These are phyloP conservation scores for Poecilia velifera DNA, from an alignment of 2,797 vertebrate species.

Conservation along the genomic window DNA sequence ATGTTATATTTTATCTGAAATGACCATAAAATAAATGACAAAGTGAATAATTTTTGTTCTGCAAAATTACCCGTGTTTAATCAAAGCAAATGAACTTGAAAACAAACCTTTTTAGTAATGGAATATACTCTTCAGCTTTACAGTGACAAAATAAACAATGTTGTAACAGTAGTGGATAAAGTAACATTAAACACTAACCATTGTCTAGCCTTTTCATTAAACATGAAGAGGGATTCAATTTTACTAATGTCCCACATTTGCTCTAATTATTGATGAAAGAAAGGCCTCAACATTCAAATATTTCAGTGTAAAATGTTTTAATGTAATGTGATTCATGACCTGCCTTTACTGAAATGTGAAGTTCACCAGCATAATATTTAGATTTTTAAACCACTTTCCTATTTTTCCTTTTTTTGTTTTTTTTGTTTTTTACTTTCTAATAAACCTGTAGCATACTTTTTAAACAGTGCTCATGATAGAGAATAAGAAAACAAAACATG, in stretches of 20 bases:
- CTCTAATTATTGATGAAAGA: neutral
- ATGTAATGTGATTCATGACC: neutral
- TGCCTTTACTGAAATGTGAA: neutral
- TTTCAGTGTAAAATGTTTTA: neutral
- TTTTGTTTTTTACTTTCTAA: neutral
- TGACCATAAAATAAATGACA: neutral
- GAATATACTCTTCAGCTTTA: neutral
- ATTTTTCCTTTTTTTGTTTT: no score
- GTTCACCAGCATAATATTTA: neutral
- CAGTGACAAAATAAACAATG: neutral
- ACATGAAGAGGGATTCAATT: neutral
- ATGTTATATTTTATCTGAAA: neutral
- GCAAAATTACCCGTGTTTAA: neutral
- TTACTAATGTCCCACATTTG: neutral
- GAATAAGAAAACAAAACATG: neutral
- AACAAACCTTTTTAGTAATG: neutral
- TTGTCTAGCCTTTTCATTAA: neutral
- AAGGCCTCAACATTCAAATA: neutral
- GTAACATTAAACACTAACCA: neutral
- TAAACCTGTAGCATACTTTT: neutral
- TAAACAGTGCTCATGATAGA: neutral
- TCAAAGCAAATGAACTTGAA: neutral
- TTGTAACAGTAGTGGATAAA: neutral
- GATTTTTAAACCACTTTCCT: neutral
- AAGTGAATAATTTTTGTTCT: neutral